Base-by-base conservation (phyloP, 2,113 vertebrate genomes). In the Myotis davidii region DNA sequence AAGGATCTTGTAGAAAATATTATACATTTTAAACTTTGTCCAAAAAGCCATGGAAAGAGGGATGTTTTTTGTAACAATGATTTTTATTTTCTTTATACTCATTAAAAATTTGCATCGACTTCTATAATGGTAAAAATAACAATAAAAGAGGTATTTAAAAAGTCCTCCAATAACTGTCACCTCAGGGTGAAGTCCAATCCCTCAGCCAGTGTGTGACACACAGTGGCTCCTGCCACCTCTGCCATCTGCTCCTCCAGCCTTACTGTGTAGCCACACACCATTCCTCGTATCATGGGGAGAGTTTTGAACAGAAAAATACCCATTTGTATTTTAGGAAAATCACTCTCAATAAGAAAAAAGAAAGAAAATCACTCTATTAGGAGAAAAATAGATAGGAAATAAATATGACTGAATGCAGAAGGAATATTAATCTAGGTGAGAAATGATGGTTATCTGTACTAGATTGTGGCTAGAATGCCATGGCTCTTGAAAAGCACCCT, bases 41-140 rank as follows among this genome's bases (percentile, higher is more conserved):
- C 29, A 42, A 69, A 85, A 85, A 54, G 48, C 34, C 61, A 77
- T 69, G 29, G 48, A 21, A 69, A 85, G 29, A 65, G 61, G 61
- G 2, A 61, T 65, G 27, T 32, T 65, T 65, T 65, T 65, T n/a
- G 29, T 42, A 81, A 59, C 17, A 11, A 9, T 52, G 7, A 32
- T 67, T 72, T 91, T 82, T 52, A 79, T 77, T 94, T 82, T 76
- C 67, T 76, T 61, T 76, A 27, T 86, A 23, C 9, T 85, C 61
- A 64, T 76, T 92, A 39, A 76, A 92, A 70, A 81, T 69, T 21
- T 45, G 23, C 13, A 23, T 11, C 7, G 73, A n/a, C 32, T 42
- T 79, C 56, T 27, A 2, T 42, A 48, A 74, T 42, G 16, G 64
- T 64, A 89, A 54, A 89, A 73, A 69, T 70, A 61, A 42, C 61